Percentiles rank a stretch among this genome's conserved stretches.
Conservation (phyloP, 2,888 invertebrate species). For the Acheta domesticus region DNA sequence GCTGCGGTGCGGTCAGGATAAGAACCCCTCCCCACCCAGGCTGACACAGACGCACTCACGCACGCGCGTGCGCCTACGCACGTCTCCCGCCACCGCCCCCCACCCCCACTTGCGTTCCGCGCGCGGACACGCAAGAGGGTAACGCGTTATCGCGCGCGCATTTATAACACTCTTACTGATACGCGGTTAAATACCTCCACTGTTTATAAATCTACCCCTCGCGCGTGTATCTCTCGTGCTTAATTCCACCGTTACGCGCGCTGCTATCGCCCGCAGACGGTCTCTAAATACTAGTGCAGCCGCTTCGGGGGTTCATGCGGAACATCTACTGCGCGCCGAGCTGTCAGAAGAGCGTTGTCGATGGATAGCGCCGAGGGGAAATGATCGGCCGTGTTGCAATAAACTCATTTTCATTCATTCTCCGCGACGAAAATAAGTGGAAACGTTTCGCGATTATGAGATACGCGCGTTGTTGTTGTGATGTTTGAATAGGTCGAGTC, state of each 20-base stretch:
- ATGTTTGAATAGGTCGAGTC: too few relatives aligned
- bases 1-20: too few relatives aligned
- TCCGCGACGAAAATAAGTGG: too few relatives aligned
- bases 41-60: background rate
- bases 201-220: background rate
- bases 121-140: background rate
- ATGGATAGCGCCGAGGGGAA: too few relatives aligned
- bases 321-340: too few relatives aligned
- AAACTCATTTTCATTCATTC: too few relatives aligned
- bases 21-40: background rate
- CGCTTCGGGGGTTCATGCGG: background rate
- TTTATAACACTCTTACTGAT: constrained; percentile 7
- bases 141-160: background rate
- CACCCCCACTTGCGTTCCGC: background rate
- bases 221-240: background rate
- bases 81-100: background rate
- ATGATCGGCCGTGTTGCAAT: too few relatives aligned
- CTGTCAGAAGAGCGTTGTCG: too few relatives aligned
- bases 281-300: background rate
- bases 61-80: background rate
- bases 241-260: background rate
- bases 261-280: background rate
- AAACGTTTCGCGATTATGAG: too few relatives aligned
- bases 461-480: too few relatives aligned
- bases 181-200: background rate